Evolutionary conservation across 2,113 vertebrate species (phyloP).

Genomic region (Calidris pygmaea): DNA sequence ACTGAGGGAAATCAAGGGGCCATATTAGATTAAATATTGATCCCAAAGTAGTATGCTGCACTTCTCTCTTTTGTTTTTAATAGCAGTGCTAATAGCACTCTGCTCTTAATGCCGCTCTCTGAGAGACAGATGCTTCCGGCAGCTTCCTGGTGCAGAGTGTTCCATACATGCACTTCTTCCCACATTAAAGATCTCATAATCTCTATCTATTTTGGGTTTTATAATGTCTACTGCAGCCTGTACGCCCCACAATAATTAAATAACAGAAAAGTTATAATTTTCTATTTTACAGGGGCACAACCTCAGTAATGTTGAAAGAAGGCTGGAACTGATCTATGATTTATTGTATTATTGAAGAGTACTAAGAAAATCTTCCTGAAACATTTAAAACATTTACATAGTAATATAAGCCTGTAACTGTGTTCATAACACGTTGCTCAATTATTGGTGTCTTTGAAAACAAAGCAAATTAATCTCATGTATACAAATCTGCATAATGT

Average conservation of each 20-base stretch:
- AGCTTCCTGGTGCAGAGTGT: not conserved
- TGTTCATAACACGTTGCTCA: not conserved
- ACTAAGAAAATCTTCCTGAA: not conserved
- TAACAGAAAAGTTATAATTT: not conserved
- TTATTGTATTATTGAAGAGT: not conserved
- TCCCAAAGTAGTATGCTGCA: not conserved
- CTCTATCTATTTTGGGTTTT: not conserved
- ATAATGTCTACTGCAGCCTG: not conserved
- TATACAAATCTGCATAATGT: not conserved
- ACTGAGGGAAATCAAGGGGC: not conserved
- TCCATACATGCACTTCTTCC: not conserved
- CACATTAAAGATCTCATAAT: not conserved
- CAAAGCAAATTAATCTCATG: not conserved
- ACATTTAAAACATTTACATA: not conserved
- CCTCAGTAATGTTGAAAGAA: not conserved
- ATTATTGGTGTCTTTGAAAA: not conserved
- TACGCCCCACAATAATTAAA: not conserved
- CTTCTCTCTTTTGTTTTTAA: constrained; percentile 8
- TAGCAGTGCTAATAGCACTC: not conserved
- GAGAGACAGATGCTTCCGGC: not conserved
- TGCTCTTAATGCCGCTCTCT: not conserved
- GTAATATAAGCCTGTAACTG: not conserved
- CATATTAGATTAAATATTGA: constrained; percentile 29
- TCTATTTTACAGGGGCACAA: not conserved
- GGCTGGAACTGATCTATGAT: not conserved